phyloP scores from a whole-genome alignment of 2,797 vertebrate species.

The Perdix hodgsoniae region DNA sequence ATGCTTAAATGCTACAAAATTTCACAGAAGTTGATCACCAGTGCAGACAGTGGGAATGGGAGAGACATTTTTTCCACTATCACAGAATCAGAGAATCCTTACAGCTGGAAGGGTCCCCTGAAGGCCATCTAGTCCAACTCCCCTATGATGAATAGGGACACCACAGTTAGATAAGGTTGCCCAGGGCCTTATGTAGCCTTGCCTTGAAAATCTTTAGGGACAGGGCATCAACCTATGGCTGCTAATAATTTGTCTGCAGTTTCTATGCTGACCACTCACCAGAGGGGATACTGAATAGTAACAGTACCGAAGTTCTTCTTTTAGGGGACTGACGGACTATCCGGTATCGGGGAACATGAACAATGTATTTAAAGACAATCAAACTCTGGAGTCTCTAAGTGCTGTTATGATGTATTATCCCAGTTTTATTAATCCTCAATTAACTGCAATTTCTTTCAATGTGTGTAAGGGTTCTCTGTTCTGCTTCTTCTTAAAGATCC shows the following conservation, averaged over 20 bases:
- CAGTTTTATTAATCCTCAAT: conserved; percentile 18
- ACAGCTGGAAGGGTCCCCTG: too few relatives aligned
- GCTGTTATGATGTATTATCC: background rate
- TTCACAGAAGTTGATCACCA: background rate
- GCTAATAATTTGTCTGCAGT: background rate
- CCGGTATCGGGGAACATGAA: background rate
- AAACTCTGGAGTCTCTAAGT: background rate
- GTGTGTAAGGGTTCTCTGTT: background rate
- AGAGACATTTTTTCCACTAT: background rate
- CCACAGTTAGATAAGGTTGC: too few relatives aligned
- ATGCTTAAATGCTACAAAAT: background rate
- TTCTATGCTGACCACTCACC: background rate
- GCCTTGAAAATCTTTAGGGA: too few relatives aligned
- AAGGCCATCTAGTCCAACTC: too few relatives aligned
- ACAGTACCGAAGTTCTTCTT: background rate
- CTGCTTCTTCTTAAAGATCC: background rate
- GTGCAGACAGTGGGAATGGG: background rate
- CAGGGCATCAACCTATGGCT: background rate
- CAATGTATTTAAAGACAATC: background rate
- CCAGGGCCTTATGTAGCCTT: too few relatives aligned
- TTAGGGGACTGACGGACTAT: background rate
- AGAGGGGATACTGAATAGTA: background rate
- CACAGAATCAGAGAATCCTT: too few relatives aligned
- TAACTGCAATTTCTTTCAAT: conserved; percentile 29
- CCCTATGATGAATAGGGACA: too few relatives aligned